These are phyloP conservation scores for Graptemys geographica DNA, from an alignment of 2,797 vertebrate genomes.

Conservation along the genomic window DNA sequence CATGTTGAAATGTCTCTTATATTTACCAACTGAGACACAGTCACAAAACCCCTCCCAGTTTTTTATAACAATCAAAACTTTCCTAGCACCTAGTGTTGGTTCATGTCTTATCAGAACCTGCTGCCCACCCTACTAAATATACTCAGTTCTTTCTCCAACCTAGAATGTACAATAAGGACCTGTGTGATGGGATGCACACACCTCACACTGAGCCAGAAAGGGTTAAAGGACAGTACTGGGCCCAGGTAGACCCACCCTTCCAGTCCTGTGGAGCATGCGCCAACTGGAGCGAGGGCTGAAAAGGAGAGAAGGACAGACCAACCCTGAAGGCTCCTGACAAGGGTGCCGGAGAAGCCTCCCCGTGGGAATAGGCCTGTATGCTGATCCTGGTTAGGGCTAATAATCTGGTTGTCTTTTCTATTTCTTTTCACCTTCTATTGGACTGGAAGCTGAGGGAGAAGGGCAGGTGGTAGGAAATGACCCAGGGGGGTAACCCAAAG, in stretches of 20 bases:
- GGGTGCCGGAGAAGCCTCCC: neutral
- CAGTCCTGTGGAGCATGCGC: neutral
- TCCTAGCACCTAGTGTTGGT: neutral
- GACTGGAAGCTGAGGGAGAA: neutral
- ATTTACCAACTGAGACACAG: neutral
- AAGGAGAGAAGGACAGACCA: neutral
- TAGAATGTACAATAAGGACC: neutral
- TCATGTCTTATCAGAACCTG: neutral
- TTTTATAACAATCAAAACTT: neutral
- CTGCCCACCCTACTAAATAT: neutral
- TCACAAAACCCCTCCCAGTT: neutral
- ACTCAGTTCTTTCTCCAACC: fast-evolving
- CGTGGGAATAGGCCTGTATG: neutral
- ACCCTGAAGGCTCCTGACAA: neutral
- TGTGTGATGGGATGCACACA: neutral
- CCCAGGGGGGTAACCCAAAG: too few relatives aligned
- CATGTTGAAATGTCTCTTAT: neutral
- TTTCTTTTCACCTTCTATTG: neutral
- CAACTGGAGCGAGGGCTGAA: neutral
- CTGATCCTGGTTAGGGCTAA: neutral
- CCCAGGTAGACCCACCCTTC: too few relatives aligned
- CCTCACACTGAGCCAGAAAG: neutral
- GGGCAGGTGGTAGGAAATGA: too few relatives aligned
- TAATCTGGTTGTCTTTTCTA: neutral
- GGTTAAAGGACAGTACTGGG: neutral